phyloP scores from a whole-genome alignment of 2,113 vertebrate species.

The Melanocharis versteri region DNA sequence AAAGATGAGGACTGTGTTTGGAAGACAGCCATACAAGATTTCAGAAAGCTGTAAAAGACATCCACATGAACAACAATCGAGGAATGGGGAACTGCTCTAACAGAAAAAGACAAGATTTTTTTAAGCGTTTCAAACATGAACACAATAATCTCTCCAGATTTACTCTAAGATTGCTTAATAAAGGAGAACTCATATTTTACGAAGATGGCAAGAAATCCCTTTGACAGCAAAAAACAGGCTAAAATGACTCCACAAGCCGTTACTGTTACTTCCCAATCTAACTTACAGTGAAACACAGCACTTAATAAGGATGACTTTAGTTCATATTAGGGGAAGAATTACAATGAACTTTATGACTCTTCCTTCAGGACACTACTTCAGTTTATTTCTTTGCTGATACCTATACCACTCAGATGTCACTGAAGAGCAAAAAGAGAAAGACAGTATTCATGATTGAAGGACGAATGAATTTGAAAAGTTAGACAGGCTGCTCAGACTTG shows the following conservation, averaged over 20 bases:
- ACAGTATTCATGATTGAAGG: background rate
- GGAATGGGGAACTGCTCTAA: background rate
- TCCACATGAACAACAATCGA: rapidly evolving
- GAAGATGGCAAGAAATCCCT: background rate
- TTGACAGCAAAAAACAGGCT: background rate
- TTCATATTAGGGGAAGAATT: background rate
- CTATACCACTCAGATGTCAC: background rate
- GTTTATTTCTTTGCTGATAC: background rate
- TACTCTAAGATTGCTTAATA: background rate
- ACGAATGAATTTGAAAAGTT: background rate
- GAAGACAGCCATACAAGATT: background rate
- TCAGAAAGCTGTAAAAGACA: background rate
- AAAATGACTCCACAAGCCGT: background rate
- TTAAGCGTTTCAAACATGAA: background rate
- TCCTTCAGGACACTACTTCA: background rate
- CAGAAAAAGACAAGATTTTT: background rate
- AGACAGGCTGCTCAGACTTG: background rate
- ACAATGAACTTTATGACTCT: background rate
- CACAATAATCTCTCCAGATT: background rate
- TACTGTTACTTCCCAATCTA: background rate
- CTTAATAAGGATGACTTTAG: background rate
- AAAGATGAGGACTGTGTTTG: background rate
- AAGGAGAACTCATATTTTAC: background rate
- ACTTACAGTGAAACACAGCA: background rate
- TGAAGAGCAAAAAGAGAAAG: background rate